Conservation (phyloP, 1,140 invertebrate genomes). For the Asbolus verrucosus region DNA sequence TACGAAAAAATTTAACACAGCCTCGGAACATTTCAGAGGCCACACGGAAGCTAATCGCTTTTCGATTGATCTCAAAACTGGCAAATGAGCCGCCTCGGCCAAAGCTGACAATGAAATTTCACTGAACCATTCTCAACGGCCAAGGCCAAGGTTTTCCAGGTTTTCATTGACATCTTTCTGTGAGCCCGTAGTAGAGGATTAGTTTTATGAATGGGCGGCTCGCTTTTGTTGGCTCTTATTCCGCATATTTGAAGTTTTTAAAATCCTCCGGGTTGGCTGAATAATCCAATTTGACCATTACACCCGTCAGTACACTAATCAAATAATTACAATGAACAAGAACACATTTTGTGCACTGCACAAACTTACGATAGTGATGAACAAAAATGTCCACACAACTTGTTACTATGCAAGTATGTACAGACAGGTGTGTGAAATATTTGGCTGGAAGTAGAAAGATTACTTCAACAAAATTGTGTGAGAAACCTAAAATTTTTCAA, state of each 20-base stretch:
- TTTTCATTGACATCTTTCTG: slow-evolving; percentile 32
- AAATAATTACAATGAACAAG: slow-evolving; percentile 2
- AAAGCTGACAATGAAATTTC: slow-evolving; percentile 30
- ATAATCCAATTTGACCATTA: slow-evolving; percentile 29
- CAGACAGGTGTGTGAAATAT: background rate
- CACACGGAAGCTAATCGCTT: slow-evolving; percentile 33
- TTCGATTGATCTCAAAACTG: slow-evolving; percentile 33
- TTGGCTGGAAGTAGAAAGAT: background rate
- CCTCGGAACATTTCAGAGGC: background rate
- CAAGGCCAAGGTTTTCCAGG: slow-evolving; percentile 22
- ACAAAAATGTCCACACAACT: too few relatives aligned
- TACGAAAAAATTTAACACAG: too few relatives aligned
- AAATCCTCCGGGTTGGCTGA: background rate
- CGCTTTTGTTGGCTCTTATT: slow-evolving; percentile 19
- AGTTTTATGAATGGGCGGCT: slow-evolving; percentile 28
- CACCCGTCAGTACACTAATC: slow-evolving; percentile 17
- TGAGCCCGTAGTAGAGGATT: slow-evolving; percentile 26
- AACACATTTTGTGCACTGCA: slow-evolving; percentile 13
- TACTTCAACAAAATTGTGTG: slow-evolving; percentile 3
- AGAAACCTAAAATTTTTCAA: slow-evolving; percentile 28
- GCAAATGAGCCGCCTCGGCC: slow-evolving; percentile 28
- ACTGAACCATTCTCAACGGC: slow-evolving; percentile 23
- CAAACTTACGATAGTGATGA: too few relatives aligned
- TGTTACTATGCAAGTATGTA: too few relatives aligned
- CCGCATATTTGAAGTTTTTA: slow-evolving; percentile 23